Evolutionary conservation across 92 coral and sea anemone species (phyloP).

Genomic region (Montipora capitata): DNA sequence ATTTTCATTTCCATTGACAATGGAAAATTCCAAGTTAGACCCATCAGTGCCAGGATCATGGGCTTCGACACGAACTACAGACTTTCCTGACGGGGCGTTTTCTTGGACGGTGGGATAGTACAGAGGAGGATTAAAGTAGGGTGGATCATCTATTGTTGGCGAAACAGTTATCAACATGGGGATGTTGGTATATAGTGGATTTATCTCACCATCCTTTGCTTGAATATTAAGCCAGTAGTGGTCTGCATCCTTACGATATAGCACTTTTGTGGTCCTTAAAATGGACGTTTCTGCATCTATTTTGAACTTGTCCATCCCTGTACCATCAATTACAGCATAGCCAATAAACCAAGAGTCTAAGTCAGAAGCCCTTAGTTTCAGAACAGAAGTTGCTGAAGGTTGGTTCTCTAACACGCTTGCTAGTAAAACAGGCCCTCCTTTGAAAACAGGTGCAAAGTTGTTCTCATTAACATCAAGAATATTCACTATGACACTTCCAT

Average conservation of each 20-base stretch:
- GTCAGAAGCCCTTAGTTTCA: constrained; percentile 66
- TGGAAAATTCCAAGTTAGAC: constrained; percentile 79
- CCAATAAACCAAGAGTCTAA: constrained; percentile 80
- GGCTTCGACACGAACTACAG: constrained; percentile 87
- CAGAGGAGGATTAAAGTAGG: constrained; percentile 91
- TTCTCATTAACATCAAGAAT: constrained; percentile 87
- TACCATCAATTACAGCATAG: constrained; percentile 96
- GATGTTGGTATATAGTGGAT: constrained; percentile 87
- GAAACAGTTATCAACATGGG: constrained; percentile 85
- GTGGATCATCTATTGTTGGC: constrained; percentile 88
- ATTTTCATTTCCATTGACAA: constrained; percentile 83
- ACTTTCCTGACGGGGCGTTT: constrained; percentile 74
- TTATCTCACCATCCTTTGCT: constrained; percentile 84
- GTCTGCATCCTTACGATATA: constrained; percentile 84
- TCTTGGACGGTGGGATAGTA: constrained; percentile 90
- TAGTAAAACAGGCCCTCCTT: constrained; percentile 72
- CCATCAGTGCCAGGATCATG: constrained; percentile 87
- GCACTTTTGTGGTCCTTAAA: constrained; percentile 74
- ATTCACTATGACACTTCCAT: constrained; percentile 72
- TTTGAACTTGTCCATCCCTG: constrained; percentile 92
- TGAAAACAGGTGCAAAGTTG: constrained; percentile 71
- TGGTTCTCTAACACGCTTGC: constrained; percentile 80
- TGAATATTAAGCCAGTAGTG: constrained; percentile 96
- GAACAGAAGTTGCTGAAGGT: constrained; percentile 75
- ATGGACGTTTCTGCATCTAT: constrained; percentile 85